Evolutionary conservation across 2,113 vertebrate genomes (phyloP).

Genomic region (Barbus barbus): DNA sequence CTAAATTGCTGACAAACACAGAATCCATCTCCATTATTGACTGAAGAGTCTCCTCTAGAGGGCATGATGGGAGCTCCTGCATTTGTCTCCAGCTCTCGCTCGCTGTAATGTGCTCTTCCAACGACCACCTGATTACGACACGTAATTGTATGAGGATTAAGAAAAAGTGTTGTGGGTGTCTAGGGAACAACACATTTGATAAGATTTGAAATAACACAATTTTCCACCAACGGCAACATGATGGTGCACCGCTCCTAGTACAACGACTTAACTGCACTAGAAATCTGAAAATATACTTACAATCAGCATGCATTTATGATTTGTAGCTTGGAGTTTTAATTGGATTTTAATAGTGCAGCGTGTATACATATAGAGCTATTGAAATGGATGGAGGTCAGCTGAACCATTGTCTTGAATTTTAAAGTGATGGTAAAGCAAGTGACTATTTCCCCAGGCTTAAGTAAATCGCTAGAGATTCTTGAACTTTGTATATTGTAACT

Average conservation of each 20-base stretch:
- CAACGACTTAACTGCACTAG: neutral
- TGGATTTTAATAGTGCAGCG: too few species aligned
- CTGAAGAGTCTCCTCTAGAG: conserved; percentile 44
- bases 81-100: conserved; percentile 28
- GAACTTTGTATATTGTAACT: neutral
- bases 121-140: conserved; percentile 13
- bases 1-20: conserved; percentile 50
- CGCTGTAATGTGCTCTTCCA: conserved; percentile 1
- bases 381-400: too few species aligned
- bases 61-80: conserved; percentile 11
- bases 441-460: neutral
- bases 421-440: conserved; percentile 2
- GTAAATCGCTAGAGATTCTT: neutral
- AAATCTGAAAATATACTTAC: too few species aligned
- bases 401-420: neutral
- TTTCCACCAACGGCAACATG: neutral
- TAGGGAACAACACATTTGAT: conserved; percentile 31
- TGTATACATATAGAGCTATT: too few species aligned
- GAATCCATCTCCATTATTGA: conserved; percentile 41
- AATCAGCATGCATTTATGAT: too few species aligned
- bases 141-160: conserved; percentile 26
- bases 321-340: too few species aligned
- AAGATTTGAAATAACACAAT: neutral
- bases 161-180: conserved; percentile 22
- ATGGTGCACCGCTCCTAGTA: neutral